These are phyloP conservation scores for Eilema griseolum DNA, from an alignment of 2,888 invertebrate genomes.

Conservation along the genomic window DNA sequence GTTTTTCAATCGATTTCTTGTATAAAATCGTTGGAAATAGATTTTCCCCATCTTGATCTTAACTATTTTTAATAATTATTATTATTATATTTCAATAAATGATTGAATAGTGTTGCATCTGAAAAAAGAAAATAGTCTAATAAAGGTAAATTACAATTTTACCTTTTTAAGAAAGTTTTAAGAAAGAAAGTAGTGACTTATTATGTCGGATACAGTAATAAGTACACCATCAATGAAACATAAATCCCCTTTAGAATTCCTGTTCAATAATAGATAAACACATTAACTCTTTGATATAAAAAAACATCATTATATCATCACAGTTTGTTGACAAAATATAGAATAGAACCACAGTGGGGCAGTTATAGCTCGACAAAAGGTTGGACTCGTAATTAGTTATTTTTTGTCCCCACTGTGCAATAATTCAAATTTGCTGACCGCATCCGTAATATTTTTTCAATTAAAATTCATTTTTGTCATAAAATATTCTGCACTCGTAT, in stretches of 20 bases:
- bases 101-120: no score
- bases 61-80: no score
- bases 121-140: no score
- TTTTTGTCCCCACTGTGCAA: constrained; percentile 69
- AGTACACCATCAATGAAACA: neutral
- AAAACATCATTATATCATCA: constrained; percentile 12
- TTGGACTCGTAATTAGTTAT: constrained; percentile 73
- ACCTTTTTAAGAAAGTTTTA: no score
- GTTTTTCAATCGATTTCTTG: neutral
- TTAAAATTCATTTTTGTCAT: constrained; percentile 69
- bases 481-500: constrained; percentile 57
- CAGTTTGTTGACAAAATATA: constrained; percentile 59
- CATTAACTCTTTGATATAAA: neutral
- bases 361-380: constrained; percentile 65
- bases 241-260: neutral
- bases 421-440: constrained; percentile 72
- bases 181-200: no score
- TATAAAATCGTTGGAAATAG: no score
- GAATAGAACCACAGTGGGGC: constrained; percentile 66
- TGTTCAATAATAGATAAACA: constrained; percentile 3
- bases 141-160: no score
- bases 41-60: no score
- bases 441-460: constrained; percentile 78
- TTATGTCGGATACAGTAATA: no score
- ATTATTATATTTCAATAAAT: no score